Evolutionary conservation across 2,797 vertebrate genomes (phyloP), one percentile per base, ranked within the genome.

Genomic region (Xenentodon cancila): DNA sequence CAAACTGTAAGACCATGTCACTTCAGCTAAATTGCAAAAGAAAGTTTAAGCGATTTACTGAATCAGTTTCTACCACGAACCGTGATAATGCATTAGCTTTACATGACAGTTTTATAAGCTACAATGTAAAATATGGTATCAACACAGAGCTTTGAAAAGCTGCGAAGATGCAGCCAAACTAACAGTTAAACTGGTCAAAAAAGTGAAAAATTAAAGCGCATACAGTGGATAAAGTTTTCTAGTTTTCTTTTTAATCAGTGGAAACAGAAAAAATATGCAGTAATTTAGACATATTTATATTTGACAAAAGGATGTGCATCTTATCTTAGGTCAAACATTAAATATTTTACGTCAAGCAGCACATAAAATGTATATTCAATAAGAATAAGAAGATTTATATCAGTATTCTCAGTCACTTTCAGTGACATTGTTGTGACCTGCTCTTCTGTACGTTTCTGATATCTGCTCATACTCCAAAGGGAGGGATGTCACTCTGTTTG

Each of bases 401-500:
- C 9, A 12, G 9, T 11, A 37, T 37, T 37, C 3, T 37, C 34
- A 37, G 34, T 37, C 9, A 12, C 34, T 25, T 19, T 50, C 54
- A 20, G 32, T 32, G 2, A 9, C 0, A 1, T 45, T 53, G 37
- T 51, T 21, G 43, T 19, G 19, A 44, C 46, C 42, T 45, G 48
- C 45, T 63, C 59, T 71, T 49, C 7, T 54, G 1, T 22, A 56
- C 5, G 21, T 27, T 48, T 25, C 30, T 34, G 1, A 51, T 46
- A 32, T 27, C 55, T 64, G 19, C 20, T 58, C 47, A 37, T 21
- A 25, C 57, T 51, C 16, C 20, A 27, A 12, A 27, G 34, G 46
- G 27, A 49, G 7, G 40, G 46, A 19, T 63, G 18, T 32, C 25
- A 45, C 37, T 50, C 21, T 54, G 59, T 59, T 60, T 64, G 63